A percentile compares a stretch with the other conserved stretches of the same genome.
These are phyloP conservation scores for Trichomalopsis sarcophagae DNA, from an alignment of 1,140 invertebrate genomes.

Conservation along the genomic window DNA sequence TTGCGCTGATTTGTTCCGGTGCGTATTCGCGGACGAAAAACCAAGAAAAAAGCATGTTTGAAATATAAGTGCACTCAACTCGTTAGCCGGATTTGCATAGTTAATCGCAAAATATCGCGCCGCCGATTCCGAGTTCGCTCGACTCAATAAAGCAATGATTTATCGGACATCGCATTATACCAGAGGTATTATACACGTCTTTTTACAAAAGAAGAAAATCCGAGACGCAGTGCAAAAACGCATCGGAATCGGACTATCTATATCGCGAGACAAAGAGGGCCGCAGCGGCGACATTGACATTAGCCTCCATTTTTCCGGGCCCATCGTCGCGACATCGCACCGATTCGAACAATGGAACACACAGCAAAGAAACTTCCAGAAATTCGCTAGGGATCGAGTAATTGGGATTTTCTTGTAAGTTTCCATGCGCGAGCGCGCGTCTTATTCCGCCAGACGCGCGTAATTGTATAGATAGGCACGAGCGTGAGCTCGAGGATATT, in stretches of 20 bases:
- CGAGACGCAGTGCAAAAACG: too few species aligned
- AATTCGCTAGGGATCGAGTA: background rate
- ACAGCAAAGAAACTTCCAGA: too few species aligned
- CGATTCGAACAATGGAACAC: too few species aligned
- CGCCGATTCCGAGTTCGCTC: background rate
- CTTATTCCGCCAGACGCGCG: conserved; percentile 11
- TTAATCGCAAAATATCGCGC: background rate
- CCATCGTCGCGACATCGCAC: too few species aligned
- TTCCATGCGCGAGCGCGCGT: conserved; percentile 3
- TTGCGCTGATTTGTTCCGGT: background rate
- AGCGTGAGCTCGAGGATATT: conserved; percentile 24
- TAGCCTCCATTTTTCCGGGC: too few species aligned
- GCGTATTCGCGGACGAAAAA: background rate
- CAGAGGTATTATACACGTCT: too few species aligned
- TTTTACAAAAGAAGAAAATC: too few species aligned
- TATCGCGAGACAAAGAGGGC: too few species aligned
- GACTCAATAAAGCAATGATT: background rate
- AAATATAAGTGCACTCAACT: background rate
- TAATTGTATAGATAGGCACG: conserved; percentile 22
- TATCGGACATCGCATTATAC: background rate
- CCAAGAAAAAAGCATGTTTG: background rate
- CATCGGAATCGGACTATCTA: background rate
- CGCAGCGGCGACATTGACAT: too few species aligned
- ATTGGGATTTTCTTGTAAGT: background rate
- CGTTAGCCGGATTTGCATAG: background rate